Percentiles rank a stretch among this genome's conserved stretches.
phyloP scores from a whole-genome alignment of 2,797 vertebrate genomes.

The Chloroceryle inda region DNA sequence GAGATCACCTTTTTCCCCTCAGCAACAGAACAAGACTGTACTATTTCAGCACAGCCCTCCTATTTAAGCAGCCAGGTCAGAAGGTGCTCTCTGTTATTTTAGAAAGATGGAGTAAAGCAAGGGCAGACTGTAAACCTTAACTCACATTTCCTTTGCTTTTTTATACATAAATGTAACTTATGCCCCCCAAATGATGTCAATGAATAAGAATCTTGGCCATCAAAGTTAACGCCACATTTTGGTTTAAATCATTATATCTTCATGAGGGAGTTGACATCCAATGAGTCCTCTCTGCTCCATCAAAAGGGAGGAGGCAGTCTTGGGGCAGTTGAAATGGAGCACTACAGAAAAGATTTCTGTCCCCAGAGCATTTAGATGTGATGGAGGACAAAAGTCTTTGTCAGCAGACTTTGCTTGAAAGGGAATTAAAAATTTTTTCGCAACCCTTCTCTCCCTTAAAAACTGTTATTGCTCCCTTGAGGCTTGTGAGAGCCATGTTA shows the following conservation, averaged over 20 bases:
- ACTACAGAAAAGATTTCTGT: neutral
- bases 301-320: neutral
- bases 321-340: neutral
- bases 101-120: neutral
- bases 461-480: neutral
- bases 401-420: constrained; percentile 36
- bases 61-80: neutral
- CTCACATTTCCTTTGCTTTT: neutral
- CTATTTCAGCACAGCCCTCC: neutral
- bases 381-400: neutral
- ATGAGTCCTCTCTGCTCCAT: neutral
- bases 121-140: neutral
- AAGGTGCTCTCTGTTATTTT: neutral
- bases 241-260: neutral
- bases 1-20: neutral
- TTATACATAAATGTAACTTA: neutral
- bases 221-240: neutral
- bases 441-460: constrained; percentile 18
- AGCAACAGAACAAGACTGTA: neutral
- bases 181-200: neutral
- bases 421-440: neutral
- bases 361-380: neutral
- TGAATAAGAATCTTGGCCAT: neutral
- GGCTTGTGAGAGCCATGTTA: neutral
- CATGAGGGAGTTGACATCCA: neutral